These are phyloP conservation scores for Spinus olivaceus DNA, from an alignment of 2,797 vertebrate species.

Conservation along the genomic window DNA sequence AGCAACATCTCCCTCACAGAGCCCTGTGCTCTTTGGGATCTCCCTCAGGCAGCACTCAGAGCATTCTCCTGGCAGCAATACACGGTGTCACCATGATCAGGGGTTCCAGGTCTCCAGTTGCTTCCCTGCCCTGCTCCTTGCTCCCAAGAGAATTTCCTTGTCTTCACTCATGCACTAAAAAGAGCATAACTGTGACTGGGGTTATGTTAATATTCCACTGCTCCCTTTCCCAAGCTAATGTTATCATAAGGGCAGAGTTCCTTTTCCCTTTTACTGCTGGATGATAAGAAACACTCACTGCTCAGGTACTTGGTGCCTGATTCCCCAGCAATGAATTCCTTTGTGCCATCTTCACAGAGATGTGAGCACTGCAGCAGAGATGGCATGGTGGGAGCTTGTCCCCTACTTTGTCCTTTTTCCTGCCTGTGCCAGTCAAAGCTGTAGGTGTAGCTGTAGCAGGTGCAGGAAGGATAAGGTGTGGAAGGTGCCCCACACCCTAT, in stretches of 20 bases:
- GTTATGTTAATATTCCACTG: background rate
- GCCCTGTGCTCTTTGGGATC: background rate
- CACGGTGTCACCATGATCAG: accelerated
- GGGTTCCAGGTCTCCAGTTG: background rate
- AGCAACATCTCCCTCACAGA: background rate
- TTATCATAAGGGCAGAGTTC: background rate
- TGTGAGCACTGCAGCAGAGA: background rate
- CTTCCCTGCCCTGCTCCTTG: background rate
- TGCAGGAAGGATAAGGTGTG: background rate
- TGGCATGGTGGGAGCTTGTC: background rate
- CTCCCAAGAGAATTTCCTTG: background rate
- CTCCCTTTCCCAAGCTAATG: background rate
- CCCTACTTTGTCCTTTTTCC: background rate
- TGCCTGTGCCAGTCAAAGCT: background rate
- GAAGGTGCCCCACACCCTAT: background rate
- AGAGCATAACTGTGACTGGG: background rate
- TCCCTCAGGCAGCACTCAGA: background rate
- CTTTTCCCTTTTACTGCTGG: background rate
- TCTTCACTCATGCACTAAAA: background rate
- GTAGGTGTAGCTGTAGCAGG: background rate
- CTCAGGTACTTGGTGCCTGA: background rate
- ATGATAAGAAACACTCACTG: background rate
- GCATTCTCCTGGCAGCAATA: background rate
- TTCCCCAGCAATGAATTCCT: background rate
- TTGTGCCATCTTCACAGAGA: background rate